A percentile compares a stretch with the other conserved stretches of the same genome.
Conservation (phyloP, 2,888 invertebrate genomes). For the Tipula vernalis region DNA sequence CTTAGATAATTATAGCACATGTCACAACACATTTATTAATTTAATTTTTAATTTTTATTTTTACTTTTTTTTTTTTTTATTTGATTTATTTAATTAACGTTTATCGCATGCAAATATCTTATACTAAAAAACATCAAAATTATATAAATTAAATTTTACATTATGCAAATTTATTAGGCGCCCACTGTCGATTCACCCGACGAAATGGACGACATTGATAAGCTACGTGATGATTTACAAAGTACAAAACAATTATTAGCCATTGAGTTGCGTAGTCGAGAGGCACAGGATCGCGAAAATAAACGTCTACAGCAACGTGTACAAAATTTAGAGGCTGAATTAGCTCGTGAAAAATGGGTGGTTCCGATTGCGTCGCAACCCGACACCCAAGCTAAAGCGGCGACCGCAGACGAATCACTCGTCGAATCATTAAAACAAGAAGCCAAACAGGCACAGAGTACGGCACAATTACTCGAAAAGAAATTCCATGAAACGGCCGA, state of each 20-base stretch:
- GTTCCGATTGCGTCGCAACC: neutral
- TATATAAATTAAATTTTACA: constrained; percentile 1
- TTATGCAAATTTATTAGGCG: constrained; percentile 12
- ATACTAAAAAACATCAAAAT: neutral
- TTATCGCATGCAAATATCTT: neutral
- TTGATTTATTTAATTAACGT: neutral
- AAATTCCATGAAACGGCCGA: constrained; percentile 65
- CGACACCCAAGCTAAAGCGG: constrained; percentile 24
- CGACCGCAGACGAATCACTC: constrained; percentile 44
- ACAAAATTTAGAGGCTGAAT: constrained; percentile 67
- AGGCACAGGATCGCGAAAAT: constrained; percentile 73
- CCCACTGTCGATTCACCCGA: constrained; percentile 49
- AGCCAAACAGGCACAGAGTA: constrained; percentile 62
- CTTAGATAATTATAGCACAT: neutral
- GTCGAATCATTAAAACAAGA: constrained; percentile 58
- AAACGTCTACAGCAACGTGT: constrained; percentile 68
- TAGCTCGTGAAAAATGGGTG: constrained; percentile 55
- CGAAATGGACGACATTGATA: constrained; percentile 85
- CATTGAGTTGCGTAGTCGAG: constrained; percentile 73
- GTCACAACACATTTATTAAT: neutral
- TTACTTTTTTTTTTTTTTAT: neutral
- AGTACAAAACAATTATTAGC: constrained; percentile 85
- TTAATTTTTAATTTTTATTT: neutral
- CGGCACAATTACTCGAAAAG: constrained; percentile 67
- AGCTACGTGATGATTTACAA: constrained; percentile 78